phyloP scores from a whole-genome alignment of 2,888 invertebrate genomes.

The Caenorhabditis sp. region DNA sequence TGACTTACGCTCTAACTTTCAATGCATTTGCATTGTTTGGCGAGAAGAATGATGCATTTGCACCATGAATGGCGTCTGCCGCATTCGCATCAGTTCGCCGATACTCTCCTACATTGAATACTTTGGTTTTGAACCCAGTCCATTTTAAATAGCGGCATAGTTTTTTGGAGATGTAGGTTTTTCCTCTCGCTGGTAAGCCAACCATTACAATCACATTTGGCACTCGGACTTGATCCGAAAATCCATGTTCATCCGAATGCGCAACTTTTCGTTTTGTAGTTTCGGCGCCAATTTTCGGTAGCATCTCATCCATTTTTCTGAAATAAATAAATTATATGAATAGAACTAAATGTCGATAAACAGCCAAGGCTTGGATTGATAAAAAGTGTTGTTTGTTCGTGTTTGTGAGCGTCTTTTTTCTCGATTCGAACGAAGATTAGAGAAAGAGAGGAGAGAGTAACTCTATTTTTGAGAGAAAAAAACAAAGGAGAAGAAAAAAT shows the following conservation, averaged over 20 bases:
- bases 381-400: neutral
- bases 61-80: constrained; percentile 57
- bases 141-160: constrained; percentile 96
- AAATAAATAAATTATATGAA: constrained; percentile 5
- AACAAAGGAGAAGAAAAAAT: neutral
- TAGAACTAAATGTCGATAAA: constrained; percentile 2
- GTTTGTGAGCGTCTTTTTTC: neutral
- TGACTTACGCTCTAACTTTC: constrained; percentile 53
- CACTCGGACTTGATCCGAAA: constrained; percentile 68
- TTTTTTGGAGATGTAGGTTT: constrained; percentile 99
- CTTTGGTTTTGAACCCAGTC: constrained; percentile 92
- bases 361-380: neutral
- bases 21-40: constrained; percentile 56
- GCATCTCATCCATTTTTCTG: constrained; percentile 21
- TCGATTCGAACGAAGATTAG: neutral
- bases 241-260: constrained; percentile 49
- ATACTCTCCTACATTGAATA: constrained; percentile 62
- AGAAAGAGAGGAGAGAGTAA: neutral
- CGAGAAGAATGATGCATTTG: constrained; percentile 59
- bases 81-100: constrained; percentile 54
- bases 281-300: constrained; percentile 13
- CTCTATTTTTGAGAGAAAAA: neutral
- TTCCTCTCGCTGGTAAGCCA: constrained; percentile 95
- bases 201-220: constrained; percentile 99
- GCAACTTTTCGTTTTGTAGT: constrained; percentile 50